Evolutionary conservation across 2,113 vertebrate genomes (phyloP), one percentile per base, ranked within the genome.

Genomic region (Riparia riparia): DNA sequence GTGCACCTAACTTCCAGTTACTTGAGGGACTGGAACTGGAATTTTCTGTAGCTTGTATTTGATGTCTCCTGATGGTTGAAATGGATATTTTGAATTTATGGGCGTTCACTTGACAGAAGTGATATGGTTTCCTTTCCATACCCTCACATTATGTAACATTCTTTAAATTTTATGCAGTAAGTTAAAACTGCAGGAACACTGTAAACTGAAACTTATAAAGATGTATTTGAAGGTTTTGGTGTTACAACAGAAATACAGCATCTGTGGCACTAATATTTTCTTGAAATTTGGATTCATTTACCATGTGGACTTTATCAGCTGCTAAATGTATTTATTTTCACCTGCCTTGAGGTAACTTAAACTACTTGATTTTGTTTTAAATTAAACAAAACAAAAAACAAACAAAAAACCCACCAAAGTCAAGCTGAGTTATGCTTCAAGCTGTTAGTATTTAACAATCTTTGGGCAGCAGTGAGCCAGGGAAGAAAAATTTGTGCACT

Each of bases 281-380:
- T 56, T 78, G 85, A 60, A 87, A 87, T 76, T 64, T 76, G 19
- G 60, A 79, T 93, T 78, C 21, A 65, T 7, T 87, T 95, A 86
- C 57, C 8, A 14, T 53, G 22, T 25, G 45, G 25, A 3, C 4
- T 91, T 76, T 90, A 95, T 82, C 42, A 56, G 60, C 65, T 92
- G 51, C 72, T 74, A 66, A 71, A 42, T 54, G 32, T 73, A 83
- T 78, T 96, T 92, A 63, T 86, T 96, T 86, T 81, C 26, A 54
- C 63, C 60, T 82, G 32, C 51, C 68, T 91, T 83, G 45, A 86
- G 69, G 80, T 69, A 76, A 66, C 44, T 86, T 61, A 61, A 78
- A 49, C 39, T 2, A 25, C 39, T 78, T 73, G 58, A 47, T 53
- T 92, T 80, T 76, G 42, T 44, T 90, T 73, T 56, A 70, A 78